Evolutionary conservation across 2,888 invertebrate genomes (phyloP), one percentile per base, ranked within the genome.

Genomic region (Ochropleura plecta): DNA sequence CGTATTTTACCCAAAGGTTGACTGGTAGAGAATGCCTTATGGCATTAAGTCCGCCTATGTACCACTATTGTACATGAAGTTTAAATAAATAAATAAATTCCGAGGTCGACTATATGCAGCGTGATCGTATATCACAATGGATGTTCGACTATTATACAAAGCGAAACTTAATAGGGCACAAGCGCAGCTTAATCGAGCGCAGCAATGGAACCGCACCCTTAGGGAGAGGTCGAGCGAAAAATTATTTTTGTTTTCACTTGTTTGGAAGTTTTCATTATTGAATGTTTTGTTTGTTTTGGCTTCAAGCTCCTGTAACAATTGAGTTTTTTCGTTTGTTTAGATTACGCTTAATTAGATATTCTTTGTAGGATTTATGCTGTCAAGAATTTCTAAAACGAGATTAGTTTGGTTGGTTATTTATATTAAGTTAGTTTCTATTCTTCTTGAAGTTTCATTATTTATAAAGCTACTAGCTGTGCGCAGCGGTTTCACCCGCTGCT

Each of bases 221-320:
- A 10, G 42, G n/a, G 16, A 44, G 68, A 76, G 55, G 67, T 79
- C 16, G 57, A 72, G 63, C 64, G 76, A 70, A 67, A 74, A 83
- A 82, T 1, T 78, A 82, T 84, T 82, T 74, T 78, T 69, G 82
- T 79, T 71, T 71, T 60, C 16, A 70, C 62, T 82, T 78, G 70
- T 82, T 82, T 55, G 53, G 67, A 68, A 79, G 68, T 74, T 73
- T 78, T 12, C 10, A 7, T 70, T 67, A 59, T 48, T 65, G 30
- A 51, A 62, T 69, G 59, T 51, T 66, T 72, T 70, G 55, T 73
- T 53, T 46, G 48, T 42, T 75, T 30, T 46, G 55, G 30, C 18
- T 40, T 48, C 42, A 40, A n/a, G 59, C 8, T 63, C 3, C 10
- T 44, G 65, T 59, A 62, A 55, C 42, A 30, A n/a, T 49, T 60